A percentile compares a stretch with the other conserved stretches of the same genome.
phyloP scores from a whole-genome alignment of 2,113 vertebrate genomes.

The Sinocyclocheilus rhinocerous region DNA sequence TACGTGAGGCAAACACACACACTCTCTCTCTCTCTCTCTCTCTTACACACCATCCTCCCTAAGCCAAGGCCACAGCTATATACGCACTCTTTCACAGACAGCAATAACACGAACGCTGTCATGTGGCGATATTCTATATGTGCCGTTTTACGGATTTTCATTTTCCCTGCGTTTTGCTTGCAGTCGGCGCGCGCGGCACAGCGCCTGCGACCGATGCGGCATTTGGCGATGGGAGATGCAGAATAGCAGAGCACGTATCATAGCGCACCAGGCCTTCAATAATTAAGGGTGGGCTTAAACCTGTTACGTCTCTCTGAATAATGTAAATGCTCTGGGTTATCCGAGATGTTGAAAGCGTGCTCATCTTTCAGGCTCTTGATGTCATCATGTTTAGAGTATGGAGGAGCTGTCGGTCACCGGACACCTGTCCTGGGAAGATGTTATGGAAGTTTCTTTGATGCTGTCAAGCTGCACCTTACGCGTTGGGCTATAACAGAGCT shows the following conservation, averaged over 20 bases:
- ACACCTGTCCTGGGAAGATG: slow-evolving; percentile 19
- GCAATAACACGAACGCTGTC: background rate
- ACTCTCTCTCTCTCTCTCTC: no score
- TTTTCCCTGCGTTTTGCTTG: slow-evolving; percentile 3
- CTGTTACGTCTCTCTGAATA: slow-evolving; percentile 49
- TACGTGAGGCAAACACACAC: slow-evolving; percentile 14
- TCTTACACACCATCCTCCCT: slow-evolving; percentile 11
- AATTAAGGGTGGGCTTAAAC: slow-evolving; percentile 39
- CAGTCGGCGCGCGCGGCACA: background rate
- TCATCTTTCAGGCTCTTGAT: slow-evolving; percentile 6
- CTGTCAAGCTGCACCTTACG: background rate
- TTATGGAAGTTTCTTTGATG: slow-evolving; percentile 38
- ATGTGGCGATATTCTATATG: background rate
- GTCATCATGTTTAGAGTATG: background rate
- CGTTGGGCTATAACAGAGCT: background rate
- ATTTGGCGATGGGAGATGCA: slow-evolving; percentile 17
- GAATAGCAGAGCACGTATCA: slow-evolving; percentile 15
- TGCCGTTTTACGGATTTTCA: background rate
- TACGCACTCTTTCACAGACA: slow-evolving; percentile 7
- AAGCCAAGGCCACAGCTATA: slow-evolving; percentile 1
- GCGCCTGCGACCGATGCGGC: slow-evolving; percentile 30
- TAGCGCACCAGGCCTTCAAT: slow-evolving; percentile 41
- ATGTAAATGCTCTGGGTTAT: slow-evolving; percentile 6
- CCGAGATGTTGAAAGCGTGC: slow-evolving; percentile 5
- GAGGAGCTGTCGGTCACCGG: background rate